phyloP scores from a whole-genome alignment of 2,888 invertebrate genomes.

The Listrodromus nycthemerus region DNA sequence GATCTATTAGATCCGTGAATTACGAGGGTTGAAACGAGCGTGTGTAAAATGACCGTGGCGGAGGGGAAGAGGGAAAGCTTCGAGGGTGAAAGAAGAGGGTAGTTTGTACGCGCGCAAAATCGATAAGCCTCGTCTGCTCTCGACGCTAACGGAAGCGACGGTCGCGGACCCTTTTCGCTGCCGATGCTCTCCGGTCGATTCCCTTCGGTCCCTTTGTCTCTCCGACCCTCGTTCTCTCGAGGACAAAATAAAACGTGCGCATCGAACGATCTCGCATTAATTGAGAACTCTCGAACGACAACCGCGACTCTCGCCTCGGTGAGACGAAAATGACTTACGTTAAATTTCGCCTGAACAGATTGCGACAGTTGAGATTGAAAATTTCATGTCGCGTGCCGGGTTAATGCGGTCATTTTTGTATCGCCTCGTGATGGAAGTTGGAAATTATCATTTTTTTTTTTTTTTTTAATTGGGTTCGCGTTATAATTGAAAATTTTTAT shows the following conservation, averaged over 20 bases:
- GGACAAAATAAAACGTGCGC: conserved; percentile 30
- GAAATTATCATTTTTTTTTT: no score
- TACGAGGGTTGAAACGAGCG: conserved; percentile 58
- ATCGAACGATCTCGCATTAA: conserved; percentile 31
- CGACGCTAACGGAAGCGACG: conserved; percentile 14
- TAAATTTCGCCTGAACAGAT: neutral
- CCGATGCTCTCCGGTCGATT: conserved; percentile 29
- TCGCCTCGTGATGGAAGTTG: no score
- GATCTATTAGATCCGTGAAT: conserved; percentile 64
- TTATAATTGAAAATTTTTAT: no score
- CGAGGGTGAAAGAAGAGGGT: conserved; percentile 52
- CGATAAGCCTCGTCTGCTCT: conserved; percentile 68
- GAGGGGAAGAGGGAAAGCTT: neutral
- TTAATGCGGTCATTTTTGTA: no score
- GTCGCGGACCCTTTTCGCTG: conserved; percentile 45
- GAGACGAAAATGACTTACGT: neutral
- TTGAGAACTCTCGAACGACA: neutral
- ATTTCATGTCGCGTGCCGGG: no score
- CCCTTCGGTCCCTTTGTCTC: conserved; percentile 8
- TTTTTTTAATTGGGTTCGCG: no score
- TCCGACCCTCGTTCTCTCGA: conserved; percentile 42
- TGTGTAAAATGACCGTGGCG: conserved; percentile 46
- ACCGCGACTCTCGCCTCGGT: neutral
- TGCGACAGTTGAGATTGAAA: neutral
- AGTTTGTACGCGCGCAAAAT: conserved; percentile 59